These are phyloP conservation scores for Triplophysa bombifrons DNA, from an alignment of 2,797 vertebrate species.

Conservation along the genomic window DNA sequence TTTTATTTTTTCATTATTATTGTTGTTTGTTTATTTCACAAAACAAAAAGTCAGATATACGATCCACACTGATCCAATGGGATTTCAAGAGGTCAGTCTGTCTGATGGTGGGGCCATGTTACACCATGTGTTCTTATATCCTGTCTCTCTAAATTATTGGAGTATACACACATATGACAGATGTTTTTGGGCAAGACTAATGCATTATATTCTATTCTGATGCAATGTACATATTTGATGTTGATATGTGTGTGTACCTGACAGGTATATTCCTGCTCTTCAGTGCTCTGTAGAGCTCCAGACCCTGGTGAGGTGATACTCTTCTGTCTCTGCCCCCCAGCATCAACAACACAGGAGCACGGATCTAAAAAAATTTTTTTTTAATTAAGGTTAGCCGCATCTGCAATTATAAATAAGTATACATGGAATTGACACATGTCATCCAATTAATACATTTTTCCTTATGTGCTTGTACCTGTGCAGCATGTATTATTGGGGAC, in stretches of 20 bases:
- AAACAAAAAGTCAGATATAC: neutral
- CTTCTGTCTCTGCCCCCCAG: conserved; percentile 79
- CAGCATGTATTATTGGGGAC: conserved; percentile 79
- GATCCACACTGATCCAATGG: neutral
- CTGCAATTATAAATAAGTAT: neutral
- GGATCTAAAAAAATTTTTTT: conserved; percentile 68
- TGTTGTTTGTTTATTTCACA: neutral
- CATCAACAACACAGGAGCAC: conserved; percentile 79
- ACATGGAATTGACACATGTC: neutral
- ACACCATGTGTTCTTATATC: neutral
- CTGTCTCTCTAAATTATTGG: neutral
- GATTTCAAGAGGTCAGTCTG: neutral
- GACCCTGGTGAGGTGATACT: conserved; percentile 81
- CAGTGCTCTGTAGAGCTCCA: conserved; percentile 83
- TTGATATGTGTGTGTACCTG: conserved; percentile 63
- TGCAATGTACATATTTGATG: neutral
- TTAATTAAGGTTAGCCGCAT: neutral
- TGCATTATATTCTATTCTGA: neutral
- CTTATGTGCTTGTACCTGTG: conserved; percentile 68
- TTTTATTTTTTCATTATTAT: neutral
- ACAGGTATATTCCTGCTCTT: conserved; percentile 75
- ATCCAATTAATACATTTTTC: neutral
- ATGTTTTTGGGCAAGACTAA: neutral
- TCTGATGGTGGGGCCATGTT: no score
- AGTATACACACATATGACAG: neutral